Evolutionary conservation across 2,797 vertebrate genomes (phyloP), one percentile per base, ranked within the genome.

Genomic region (Threskiornis aethiopicus): DNA sequence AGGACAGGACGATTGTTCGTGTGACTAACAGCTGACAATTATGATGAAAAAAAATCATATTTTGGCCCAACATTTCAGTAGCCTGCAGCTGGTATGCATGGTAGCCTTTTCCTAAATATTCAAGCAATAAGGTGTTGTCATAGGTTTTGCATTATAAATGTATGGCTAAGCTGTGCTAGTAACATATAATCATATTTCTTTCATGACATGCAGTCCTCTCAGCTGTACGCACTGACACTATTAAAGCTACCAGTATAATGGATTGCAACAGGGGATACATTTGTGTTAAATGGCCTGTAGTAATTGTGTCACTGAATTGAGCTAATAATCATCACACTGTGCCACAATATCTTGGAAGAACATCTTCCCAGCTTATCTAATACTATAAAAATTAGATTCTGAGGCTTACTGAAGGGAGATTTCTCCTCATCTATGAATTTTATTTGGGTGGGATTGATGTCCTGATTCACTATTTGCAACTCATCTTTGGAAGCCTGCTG

Each of bases 201-300:
- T 31, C n/a, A 67, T 8, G 52, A 70, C 0, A 0, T n/a, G 39
- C 73, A 49, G 31, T 13, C n/a, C 51, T 81, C 42, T 82, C 70
- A 84, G 84, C n/a, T 79, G 35, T 85, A 49, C 1, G 0, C 41
- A 37, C 8, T 54, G 71, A 87, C 82, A 76, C 83, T 94, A 75
- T 77, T 80, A 84, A 89, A 91, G 70, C 33, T 70, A 15, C 75
- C 49, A n/a, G 16, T 64, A 80, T 84, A 95, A 96, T 52, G 69
- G 93, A 93, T 78, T 59, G 89, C 79, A 91, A 55, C 87, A 75
- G 72, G 93, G 91, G 93, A 91, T 80, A 69, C 89, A 65, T 92
- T 96, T 70, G 65, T 84, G 94, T 35, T 93, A 94, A 97, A 95
- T 76, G 90, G 61, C 52, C 94, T 96, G 79, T 81, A 69, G 92